These are phyloP conservation scores for Uropetala carovei DNA, from an alignment of 2,888 invertebrate genomes.

Conservation along the genomic window DNA sequence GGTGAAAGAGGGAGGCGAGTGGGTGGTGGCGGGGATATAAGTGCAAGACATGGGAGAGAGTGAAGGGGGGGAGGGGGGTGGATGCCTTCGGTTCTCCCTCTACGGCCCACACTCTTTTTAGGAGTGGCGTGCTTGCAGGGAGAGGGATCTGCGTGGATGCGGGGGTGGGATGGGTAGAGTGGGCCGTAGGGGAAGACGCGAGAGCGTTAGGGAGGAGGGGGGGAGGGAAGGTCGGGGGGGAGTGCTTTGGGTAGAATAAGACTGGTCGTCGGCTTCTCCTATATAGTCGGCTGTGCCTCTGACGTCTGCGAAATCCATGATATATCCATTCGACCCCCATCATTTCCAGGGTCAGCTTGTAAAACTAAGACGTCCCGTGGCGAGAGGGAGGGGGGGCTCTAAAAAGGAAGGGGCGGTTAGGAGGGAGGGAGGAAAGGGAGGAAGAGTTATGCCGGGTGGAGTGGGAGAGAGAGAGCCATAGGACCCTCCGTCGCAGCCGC, in stretches of 20 bases:
- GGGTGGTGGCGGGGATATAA: background rate
- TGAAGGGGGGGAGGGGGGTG: background rate
- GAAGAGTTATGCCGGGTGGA: slow-evolving; percentile 41
- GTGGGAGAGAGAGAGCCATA: background rate
- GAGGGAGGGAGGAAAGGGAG: background rate
- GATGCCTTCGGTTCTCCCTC: background rate
- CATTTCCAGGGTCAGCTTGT: slow-evolving; percentile 59
- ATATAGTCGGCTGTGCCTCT: slow-evolving; percentile 39
- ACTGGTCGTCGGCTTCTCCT: slow-evolving; percentile 49
- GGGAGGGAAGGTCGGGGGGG: background rate
- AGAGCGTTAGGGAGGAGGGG: too few species aligned
- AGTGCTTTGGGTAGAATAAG: background rate
- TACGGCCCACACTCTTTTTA: background rate
- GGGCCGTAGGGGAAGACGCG: background rate
- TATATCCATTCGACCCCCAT: slow-evolving; percentile 62
- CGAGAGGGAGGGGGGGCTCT: background rate
- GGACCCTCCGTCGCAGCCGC: slow-evolving; percentile 36
- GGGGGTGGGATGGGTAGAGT: background rate
- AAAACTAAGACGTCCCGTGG: slow-evolving; percentile 62
- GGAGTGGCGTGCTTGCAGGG: background rate
- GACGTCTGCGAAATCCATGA: slow-evolving; percentile 64
- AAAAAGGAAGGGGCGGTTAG: background rate
- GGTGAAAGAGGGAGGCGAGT: background rate
- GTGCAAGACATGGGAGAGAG: background rate
- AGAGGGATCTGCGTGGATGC: background rate